Base-by-base conservation (phyloP, 1,140 invertebrate genomes). In the Ceratoteleas bidentatus region DNA sequence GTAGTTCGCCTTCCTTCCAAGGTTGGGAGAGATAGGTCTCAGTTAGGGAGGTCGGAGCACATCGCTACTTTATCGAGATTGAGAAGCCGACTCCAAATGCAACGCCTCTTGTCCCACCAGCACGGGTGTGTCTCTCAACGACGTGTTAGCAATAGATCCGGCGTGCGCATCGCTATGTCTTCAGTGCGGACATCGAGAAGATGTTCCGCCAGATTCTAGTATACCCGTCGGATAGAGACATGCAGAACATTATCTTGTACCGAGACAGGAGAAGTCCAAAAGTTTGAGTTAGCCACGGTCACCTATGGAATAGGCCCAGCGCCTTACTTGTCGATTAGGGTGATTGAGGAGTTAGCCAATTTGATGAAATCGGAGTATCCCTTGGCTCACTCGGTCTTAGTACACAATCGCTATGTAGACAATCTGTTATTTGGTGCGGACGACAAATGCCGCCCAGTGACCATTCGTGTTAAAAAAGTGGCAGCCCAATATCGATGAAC, bases 121-220 rank as follows among this genome's bases (percentile, higher is more conserved):
- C 7, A 10, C 7, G 3, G 50, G 50, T 9, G 11, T 32, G 2
- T 53, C 50, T 6, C 10, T 54, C 0, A 33, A 54, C 10, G 52
- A 54, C 16, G 52, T 33, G 0, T n/a, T 54, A 33, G 0, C 3
- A 0, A 34, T 54, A 1, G 53, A 33, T 5, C 33, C 53, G 3
- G 57, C 13, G 43, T 2, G 0, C 24, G 6, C 16, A 45, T 15
- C 6, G 32, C 6, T 32, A 1, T 3, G 56, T 58, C 0, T 9
- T 40, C 0, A 11, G 34, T 40, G n/a, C 57, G 5, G 43, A 45
- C 11, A 61, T 61, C 6, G 40, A 47, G 13, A 61, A 56, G n/a
- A 56, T 36, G 53, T 56, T n/a, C n/a, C 53, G 33, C 6, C 54
- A 57, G 7, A 40, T 38, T 5, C 16, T 36, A n/a, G 7, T 62